A percentile compares a stretch with the other conserved stretches of the same genome.
phyloP scores from a whole-genome alignment of 2,888 invertebrate species.

The Heteromurus nitidus region DNA sequence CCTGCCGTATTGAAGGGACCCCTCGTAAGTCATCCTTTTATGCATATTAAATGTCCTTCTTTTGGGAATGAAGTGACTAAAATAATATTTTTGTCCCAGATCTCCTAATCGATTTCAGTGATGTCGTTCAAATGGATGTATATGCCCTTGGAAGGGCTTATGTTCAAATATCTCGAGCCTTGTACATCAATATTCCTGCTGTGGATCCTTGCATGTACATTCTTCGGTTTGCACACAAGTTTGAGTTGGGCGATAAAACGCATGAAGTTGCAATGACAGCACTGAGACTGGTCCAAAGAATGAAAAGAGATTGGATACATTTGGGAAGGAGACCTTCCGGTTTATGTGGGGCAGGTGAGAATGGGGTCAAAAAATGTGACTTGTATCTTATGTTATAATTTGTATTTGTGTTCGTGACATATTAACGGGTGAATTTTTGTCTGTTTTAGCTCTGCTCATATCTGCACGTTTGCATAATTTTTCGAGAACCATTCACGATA shows the following conservation, averaged over 20 bases:
- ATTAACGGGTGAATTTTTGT: conserved; percentile 33
- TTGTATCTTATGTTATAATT: neutral
- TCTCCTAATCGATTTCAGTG: conserved; percentile 97
- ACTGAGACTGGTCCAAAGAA: conserved; percentile 92
- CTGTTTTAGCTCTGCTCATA: conserved; percentile 87
- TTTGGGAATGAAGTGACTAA: neutral
- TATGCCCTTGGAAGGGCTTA: conserved; percentile 96
- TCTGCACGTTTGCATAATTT: conserved; percentile 95
- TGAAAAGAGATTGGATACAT: conserved; percentile 98
- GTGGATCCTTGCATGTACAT: conserved; percentile 97
- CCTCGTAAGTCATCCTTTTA: conserved; percentile 82
- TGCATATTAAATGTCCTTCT: too few relatives aligned
- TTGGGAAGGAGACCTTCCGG: conserved; percentile 97
- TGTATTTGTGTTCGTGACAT: neutral
- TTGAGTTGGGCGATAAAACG: conserved; percentile 93
- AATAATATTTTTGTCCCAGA: conserved; percentile 80
- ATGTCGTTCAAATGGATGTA: conserved; percentile 96
- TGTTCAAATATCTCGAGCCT: conserved; percentile 88
- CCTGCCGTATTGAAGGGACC: conserved; percentile 95
- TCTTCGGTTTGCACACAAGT: conserved; percentile 92
- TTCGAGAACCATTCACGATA: conserved; percentile 88
- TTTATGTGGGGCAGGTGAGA: conserved; percentile 94
- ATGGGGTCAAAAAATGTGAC: too few relatives aligned
- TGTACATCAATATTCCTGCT: conserved; percentile 92
- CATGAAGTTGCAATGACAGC: conserved; percentile 98